Evolutionary conservation across 2,888 invertebrate genomes (phyloP).

Genomic region (Sipha maydis): DNA sequence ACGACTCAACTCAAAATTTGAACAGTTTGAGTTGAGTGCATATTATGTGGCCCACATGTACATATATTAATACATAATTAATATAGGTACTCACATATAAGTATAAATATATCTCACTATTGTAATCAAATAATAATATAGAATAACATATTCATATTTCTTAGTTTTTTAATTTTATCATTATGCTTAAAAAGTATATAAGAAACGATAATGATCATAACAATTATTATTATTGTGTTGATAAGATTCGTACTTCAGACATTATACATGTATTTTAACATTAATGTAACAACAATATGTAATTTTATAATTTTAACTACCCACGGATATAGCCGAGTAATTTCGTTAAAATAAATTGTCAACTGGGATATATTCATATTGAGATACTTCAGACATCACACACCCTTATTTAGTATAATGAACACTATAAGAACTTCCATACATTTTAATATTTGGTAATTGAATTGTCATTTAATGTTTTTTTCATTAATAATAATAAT

Average conservation of each 20-base stretch:
- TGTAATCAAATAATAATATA: background rate
- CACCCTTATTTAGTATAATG: background rate
- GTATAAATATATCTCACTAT: background rate
- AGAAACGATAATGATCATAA: slow-evolving; percentile 11
- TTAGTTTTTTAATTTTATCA: background rate
- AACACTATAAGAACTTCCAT: background rate
- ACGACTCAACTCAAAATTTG: too few species aligned
- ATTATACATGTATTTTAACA: background rate
- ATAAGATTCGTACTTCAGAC: slow-evolving; percentile 17
- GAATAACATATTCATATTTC: background rate
- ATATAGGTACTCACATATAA: background rate
- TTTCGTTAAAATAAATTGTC: background rate
- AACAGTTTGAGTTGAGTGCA: too few species aligned
- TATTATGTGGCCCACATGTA: background rate
- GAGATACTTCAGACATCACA: background rate
- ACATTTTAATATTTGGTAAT: too few species aligned
- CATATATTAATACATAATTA: background rate
- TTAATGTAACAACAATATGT: too few species aligned
- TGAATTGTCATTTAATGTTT: too few species aligned
- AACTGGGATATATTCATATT: too few species aligned
- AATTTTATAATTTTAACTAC: slow-evolving; percentile 18
- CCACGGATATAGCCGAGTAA: background rate
- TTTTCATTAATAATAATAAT: too few species aligned
- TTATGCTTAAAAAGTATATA: slow-evolving; percentile 7
- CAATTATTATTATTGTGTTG: slow-evolving; percentile 29